Percentiles rank a stretch among this genome's conserved stretches.
Conservation (phyloP, 2,113 vertebrate species). For the Bubo bubo region DNA sequence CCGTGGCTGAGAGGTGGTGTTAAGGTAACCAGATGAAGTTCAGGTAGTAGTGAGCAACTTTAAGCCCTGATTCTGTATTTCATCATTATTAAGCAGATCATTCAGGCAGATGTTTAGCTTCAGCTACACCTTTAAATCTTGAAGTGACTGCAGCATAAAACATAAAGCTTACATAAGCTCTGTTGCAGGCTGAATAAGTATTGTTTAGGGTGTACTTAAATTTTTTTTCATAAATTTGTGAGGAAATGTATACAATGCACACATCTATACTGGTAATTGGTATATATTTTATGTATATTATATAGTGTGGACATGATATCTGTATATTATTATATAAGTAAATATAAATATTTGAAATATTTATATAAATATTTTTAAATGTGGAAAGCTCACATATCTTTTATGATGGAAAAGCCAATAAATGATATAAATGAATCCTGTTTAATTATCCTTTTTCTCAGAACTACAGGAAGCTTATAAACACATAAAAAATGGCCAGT, state of each 20-base stretch:
- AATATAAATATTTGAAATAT: background rate
- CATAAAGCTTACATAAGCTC: background rate
- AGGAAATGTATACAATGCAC: background rate
- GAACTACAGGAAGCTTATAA: background rate
- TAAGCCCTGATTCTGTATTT: background rate
- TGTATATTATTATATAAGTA: background rate
- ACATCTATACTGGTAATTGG: background rate
- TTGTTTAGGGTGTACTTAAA: background rate
- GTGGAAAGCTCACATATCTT: background rate
- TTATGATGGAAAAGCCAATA: background rate
- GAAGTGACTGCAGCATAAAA: background rate
- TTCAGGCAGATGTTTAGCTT: background rate
- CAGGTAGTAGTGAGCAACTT: background rate
- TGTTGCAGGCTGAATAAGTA: background rate
- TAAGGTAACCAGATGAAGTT: background rate
- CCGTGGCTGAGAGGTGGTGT: background rate
- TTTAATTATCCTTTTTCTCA: background rate
- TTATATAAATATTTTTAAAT: background rate
- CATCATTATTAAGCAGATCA: background rate
- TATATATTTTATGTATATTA: background rate
- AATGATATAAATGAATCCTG: background rate
- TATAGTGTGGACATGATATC: fast-evolving
- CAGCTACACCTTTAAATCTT: background rate
- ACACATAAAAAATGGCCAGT: background rate
- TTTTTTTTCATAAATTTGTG: background rate